A percentile compares a stretch with the other conserved stretches of the same genome.
Evolutionary conservation across 2,113 vertebrate species (phyloP).

Genomic region (Tautogolabrus adspersus): DNA sequence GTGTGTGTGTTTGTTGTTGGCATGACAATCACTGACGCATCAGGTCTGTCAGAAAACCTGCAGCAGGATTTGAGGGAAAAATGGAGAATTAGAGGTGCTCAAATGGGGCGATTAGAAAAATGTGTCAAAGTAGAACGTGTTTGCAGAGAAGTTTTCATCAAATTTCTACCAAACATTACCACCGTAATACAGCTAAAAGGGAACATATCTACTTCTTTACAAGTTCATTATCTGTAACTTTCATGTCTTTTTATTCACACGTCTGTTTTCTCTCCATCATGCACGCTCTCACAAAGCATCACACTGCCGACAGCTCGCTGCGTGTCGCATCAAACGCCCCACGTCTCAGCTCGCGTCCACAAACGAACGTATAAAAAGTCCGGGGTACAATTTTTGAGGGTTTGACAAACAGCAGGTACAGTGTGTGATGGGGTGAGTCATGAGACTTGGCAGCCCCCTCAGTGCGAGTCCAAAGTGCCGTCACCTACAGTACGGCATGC

Average conservation of each 20-base stretch:
- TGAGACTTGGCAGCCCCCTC: conserved; percentile 14
- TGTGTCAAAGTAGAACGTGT: neutral
- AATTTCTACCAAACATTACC: neutral
- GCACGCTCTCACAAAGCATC: conserved; percentile 10
- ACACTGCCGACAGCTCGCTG: conserved; percentile 14
- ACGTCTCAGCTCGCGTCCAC: neutral
- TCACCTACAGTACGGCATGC: conserved; percentile 27
- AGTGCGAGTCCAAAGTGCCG: neutral
- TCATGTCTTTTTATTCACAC: too few relatives aligned
- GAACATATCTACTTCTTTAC: too few relatives aligned
- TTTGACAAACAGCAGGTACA: conserved; percentile 33
- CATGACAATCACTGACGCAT: conserved; percentile 14
- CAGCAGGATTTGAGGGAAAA: neutral
- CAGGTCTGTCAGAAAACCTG: conserved; percentile 28
- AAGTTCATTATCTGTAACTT: neutral
- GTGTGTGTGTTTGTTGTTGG: conserved; percentile 8
- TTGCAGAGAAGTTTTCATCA: neutral
- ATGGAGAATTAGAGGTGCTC: neutral
- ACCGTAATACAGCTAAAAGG: neutral
- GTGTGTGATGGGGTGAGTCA: neutral
- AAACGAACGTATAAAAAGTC: conserved; percentile 20
- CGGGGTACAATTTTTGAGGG: conserved; percentile 19
- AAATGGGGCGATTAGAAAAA: neutral
- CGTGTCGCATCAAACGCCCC: conserved; percentile 16
- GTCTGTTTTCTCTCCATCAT: conserved; percentile 18